Evolutionary conservation across 2,797 vertebrate species (phyloP).

Genomic region (Trichosurus vulpecula): DNA sequence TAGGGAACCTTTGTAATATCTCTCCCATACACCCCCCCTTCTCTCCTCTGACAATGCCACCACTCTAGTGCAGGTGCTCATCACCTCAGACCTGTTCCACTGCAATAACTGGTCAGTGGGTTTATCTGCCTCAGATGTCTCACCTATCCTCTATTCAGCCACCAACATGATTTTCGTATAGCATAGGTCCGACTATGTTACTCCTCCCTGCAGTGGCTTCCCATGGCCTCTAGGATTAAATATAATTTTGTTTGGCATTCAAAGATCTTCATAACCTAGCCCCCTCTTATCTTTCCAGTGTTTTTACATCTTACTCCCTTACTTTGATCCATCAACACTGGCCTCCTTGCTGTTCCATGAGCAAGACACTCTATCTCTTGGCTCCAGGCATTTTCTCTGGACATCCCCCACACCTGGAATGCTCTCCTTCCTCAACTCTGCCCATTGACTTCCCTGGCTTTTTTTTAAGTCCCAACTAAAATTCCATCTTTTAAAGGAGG

Average conservation of each 20-base stretch:
- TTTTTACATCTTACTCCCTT: not conserved
- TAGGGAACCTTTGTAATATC: no score
- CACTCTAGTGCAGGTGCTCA: no score
- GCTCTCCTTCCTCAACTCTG: not conserved
- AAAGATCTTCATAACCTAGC: not conserved
- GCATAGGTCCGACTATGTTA: no score
- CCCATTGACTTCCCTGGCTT: not conserved
- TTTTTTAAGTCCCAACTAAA: not conserved
- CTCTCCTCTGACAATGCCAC: no score
- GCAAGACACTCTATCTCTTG: not conserved
- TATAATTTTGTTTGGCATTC: not conserved
- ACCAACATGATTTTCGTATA: no score
- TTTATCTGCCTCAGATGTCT: no score
- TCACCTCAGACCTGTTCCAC: no score
- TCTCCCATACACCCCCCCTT: no score
- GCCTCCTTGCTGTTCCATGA: not conserved
- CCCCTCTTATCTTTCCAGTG: not conserved
- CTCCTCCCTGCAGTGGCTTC: not conserved
- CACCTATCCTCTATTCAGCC: no score
- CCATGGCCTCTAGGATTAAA: not conserved
- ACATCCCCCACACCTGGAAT: not conserved
- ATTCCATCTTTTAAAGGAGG: not conserved
- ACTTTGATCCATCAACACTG: not conserved
- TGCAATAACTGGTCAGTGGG: no score
- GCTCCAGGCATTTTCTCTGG: not conserved